phyloP scores from a whole-genome alignment of 2,888 invertebrate species.

The Monoplex corrugatus region DNA sequence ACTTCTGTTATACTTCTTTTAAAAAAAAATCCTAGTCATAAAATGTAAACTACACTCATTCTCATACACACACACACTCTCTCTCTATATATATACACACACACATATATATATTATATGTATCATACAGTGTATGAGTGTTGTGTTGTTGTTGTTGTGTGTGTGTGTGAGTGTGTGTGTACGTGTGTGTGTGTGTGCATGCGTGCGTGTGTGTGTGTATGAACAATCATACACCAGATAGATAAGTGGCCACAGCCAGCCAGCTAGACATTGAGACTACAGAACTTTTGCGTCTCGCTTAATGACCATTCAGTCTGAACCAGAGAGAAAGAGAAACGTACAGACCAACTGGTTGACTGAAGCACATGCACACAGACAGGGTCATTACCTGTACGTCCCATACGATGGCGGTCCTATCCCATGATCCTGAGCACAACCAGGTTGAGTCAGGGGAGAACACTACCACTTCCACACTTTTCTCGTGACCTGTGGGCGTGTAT shows the following conservation, averaged over 20 bases:
- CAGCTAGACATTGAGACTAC: neutral
- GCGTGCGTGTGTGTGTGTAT: neutral
- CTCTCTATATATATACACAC: constrained; percentile 11
- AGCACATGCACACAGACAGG: neutral
- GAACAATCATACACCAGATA: neutral
- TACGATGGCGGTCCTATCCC: constrained; percentile 80
- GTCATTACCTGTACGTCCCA: constrained; percentile 79
- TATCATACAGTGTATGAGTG: no score
- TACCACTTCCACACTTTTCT: constrained; percentile 78
- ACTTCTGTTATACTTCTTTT: no score
- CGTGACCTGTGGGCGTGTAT: constrained; percentile 71
- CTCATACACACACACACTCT: neutral
- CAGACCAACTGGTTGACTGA: neutral
- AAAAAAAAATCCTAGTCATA: no score
- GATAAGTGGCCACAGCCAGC: neutral
- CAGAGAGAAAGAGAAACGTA: neutral
- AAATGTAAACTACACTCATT: no score
- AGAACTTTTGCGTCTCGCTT: no score
- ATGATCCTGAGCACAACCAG: constrained; percentile 78
- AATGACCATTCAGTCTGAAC: no score
- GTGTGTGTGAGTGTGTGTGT: no score
- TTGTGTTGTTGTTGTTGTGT: no score
- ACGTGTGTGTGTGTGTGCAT: no score
- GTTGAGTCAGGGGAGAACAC: constrained; percentile 75
- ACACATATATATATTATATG: neutral